Evolutionary conservation across 92 coral and sea anemone species (phyloP).

Genomic region (Zoanthus sansibaricus): DNA sequence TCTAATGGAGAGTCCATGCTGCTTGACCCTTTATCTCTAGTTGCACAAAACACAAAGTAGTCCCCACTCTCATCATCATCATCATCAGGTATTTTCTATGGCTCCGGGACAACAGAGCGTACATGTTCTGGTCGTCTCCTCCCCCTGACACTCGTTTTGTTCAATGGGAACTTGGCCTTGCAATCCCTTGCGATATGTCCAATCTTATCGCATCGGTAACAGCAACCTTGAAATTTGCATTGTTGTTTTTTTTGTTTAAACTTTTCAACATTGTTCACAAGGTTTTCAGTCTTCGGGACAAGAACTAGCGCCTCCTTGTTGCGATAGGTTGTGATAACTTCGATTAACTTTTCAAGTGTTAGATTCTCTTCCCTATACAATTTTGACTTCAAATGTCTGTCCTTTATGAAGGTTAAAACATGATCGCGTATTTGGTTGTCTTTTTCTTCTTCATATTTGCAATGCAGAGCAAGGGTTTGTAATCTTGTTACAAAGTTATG

Average conservation of each 20-base stretch:
- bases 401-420: constrained; percentile 31
- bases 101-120: not conserved
- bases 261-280: no score
- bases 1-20: constrained; percentile 40
- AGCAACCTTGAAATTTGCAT: constrained; percentile 29
- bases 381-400: constrained; percentile 58
- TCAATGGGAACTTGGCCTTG: not conserved
- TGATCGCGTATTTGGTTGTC: no score
- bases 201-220: constrained; percentile 45
- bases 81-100: not conserved
- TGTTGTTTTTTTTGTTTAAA: not conserved
- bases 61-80: constrained; percentile 1
- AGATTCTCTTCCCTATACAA: constrained; percentile 52
- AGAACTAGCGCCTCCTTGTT: constrained; percentile 54
- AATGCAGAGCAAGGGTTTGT: constrained; percentile 56
- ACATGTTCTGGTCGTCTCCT: not conserved
- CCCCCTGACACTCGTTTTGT: not conserved
- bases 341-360: constrained; percentile 46
- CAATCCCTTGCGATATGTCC: constrained; percentile 44
- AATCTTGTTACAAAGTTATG: constrained; percentile 59
- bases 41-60: constrained; percentile 1
- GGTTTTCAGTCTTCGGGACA: not conserved
- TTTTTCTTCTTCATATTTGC: constrained; percentile 56
- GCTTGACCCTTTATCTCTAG: not conserved
- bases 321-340: constrained; percentile 52